Base-by-base conservation (phyloP, 2,888 invertebrate species). In the Heliconius hortense region DNA sequence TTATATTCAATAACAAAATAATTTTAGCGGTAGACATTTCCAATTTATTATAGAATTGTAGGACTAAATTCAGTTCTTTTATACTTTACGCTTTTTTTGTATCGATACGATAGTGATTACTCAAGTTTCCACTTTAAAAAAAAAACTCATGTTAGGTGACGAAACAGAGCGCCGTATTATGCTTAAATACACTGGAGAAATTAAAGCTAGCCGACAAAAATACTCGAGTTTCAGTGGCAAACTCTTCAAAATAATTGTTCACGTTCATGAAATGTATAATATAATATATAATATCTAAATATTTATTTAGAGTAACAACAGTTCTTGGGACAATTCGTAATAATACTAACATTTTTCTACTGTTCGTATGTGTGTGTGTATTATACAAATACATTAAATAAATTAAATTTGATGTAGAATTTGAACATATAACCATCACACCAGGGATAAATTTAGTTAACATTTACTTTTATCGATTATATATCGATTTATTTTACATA, bases 1-100 rank as follows among this genome's bases (percentile, higher is more conserved):
- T 64, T 66, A 68, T 71, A 66, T 73, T 43, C 39, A 28, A 68
- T 74, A 60, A 64, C 68, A 63, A 74, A 76, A 39, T 71, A 62
- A 71, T 71, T 71, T 71, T 7, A n/a, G n/a, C 39, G 35, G 60
- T 71, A 26, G 2, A 43, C 15, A 21, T 24, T 62, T 62, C 21
- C 39, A 5, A 76, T 69, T 77, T 71, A 39, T 72, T 77, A 48
- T 43, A 26, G 56, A 15, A 48, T 21, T 28, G 43, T 26, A 18
- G 21, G 11, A 48, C 18, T 48, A 21, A 18, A 24, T n/a, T 18
- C 43, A 31, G 10, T 21, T 11, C 4, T 67, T 67, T 5, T 24
- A 21, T 66, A 35, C 26, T 39, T 31, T n/a, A n/a, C 56, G 18
- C 56, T n/a, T 56, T n/a, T 31, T n/a, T 56, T 56, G 21, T n/a